These are phyloP conservation scores for Rotaria macrura DNA, from an alignment of 2,888 invertebrate genomes.

Conservation along the genomic window DNA sequence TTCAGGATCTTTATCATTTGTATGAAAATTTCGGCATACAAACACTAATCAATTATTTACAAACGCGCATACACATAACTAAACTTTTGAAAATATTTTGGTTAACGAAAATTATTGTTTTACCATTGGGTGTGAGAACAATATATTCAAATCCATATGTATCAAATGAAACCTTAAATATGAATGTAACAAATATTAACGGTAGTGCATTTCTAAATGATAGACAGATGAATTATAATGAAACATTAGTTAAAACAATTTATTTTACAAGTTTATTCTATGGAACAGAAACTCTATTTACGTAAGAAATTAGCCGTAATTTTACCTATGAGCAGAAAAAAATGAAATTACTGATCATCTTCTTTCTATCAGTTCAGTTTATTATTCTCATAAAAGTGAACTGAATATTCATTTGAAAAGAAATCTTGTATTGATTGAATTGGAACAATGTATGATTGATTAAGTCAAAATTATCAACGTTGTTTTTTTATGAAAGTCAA, in stretches of 20 bases:
- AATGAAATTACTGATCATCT: too few relatives aligned
- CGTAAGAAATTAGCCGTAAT: background rate
- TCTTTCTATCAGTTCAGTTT: too few relatives aligned
- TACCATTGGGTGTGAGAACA: background rate
- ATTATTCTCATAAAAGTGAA: too few relatives aligned
- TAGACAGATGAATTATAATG: background rate
- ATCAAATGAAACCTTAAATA: background rate
- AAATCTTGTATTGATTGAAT: too few relatives aligned
- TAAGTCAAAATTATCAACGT: too few relatives aligned
- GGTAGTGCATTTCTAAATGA: background rate
- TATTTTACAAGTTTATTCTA: conserved; percentile 9
- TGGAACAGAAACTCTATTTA: conserved; percentile 8
- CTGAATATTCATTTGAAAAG: too few relatives aligned
- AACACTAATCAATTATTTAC: background rate
- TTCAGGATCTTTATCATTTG: background rate
- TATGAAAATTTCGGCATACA: background rate
- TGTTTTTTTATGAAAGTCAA: too few relatives aligned
- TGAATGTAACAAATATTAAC: background rate
- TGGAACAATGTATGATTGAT: too few relatives aligned
- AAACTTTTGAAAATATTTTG: conserved; percentile 4
- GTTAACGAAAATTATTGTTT: background rate
- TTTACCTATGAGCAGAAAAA: too few relatives aligned
- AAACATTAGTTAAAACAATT: background rate
- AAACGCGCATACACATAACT: background rate
- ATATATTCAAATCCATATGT: background rate